phyloP scores from a whole-genome alignment of 1,140 invertebrate genomes.

The Lepidurus arcticus region DNA sequence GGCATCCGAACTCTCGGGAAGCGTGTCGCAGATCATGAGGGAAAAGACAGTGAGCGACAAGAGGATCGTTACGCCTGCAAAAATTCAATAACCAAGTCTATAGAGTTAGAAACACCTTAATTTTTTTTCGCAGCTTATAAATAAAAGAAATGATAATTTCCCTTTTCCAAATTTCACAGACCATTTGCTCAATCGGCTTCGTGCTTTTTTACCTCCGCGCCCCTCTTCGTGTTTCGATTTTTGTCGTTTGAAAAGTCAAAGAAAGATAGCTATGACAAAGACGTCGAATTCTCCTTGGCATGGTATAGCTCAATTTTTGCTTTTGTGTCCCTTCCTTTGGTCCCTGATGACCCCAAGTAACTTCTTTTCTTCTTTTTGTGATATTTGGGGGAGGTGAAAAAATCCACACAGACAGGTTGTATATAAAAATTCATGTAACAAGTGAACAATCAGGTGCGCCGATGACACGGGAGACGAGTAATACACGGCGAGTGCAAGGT shows the following conservation, averaged over 20 bases:
- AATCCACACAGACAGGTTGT: constrained; percentile 3
- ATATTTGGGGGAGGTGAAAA: constrained; percentile 9
- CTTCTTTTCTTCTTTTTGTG: background rate
- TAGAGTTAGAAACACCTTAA: background rate
- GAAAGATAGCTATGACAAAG: background rate
- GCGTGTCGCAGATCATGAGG: constrained; percentile 59
- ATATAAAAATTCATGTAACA: background rate
- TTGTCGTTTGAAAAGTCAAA: too few species aligned
- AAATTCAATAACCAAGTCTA: constrained; percentile 33
- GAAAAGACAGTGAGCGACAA: constrained; percentile 69
- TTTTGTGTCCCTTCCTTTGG: constrained; percentile 21
- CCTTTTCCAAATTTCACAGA: constrained; percentile 26
- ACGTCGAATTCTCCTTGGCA: background rate
- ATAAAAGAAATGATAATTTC: constrained; percentile 25
- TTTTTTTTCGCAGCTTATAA: background rate
- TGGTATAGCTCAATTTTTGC: background rate
- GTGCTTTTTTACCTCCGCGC: too few species aligned
- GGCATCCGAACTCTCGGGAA: constrained; percentile 64
- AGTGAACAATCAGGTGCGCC: constrained; percentile 13
- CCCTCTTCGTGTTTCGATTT: too few species aligned
- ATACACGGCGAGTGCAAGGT: background rate
- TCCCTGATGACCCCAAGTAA: constrained; percentile 2
- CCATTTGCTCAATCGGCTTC: background rate
- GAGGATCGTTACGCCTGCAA: constrained; percentile 65
- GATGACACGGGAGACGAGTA: constrained; percentile 12